Evolutionary conservation across 92 coral and sea anemone species (phyloP), one percentile per base, ranked within the genome.

Genomic region (Pocillopora grandis): DNA sequence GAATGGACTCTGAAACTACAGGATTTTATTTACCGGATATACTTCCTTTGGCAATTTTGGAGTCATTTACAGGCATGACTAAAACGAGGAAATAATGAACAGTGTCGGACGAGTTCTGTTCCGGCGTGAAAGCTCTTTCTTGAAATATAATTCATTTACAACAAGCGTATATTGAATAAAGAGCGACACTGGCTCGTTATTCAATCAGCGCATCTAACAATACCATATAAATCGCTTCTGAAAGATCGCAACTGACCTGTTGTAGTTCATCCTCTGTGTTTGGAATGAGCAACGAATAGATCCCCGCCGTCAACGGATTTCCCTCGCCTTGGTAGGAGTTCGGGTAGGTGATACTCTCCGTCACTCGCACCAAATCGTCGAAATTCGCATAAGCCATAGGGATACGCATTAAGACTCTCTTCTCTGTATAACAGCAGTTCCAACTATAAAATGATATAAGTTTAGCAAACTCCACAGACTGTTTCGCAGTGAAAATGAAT

Each of bases 221-320:
- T 33, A 74, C 31, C 59, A 35, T 42, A 42, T 3, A 42, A 71
- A 13, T 58, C 18, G n/a, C 12, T 80, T 36, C 1, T 58, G 20
- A 36, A 18, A 58, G 62, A n/a, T 21, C 31, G 12, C 21, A 15
- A 52, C 89, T 77, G 27, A 93, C 96, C 94, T 93, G 96, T 31
- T 90, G 90, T 12, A 93, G 87, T 71, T 93, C 96, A 15, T 90
- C 96, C 27, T 93, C 94, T 7, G 86, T 91, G 62, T 82, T 84
- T 27, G 96, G 89, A 76, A 93, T 91, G 79, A 90, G 89, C 42
- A 93, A 72, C 27, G 96, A 93, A 63, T 93, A 93, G 59, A 93
- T 88, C 69, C 96, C 94, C 18, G 94, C 89, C 59, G 92, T 82
- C 13, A 93, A 66, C 14, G 93, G 89, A 58, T 86, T 85, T 21